Evolutionary conservation across 2,888 invertebrate genomes (phyloP), one percentile per base, ranked within the genome.

Genomic region (Toxonevra muliebris): DNA sequence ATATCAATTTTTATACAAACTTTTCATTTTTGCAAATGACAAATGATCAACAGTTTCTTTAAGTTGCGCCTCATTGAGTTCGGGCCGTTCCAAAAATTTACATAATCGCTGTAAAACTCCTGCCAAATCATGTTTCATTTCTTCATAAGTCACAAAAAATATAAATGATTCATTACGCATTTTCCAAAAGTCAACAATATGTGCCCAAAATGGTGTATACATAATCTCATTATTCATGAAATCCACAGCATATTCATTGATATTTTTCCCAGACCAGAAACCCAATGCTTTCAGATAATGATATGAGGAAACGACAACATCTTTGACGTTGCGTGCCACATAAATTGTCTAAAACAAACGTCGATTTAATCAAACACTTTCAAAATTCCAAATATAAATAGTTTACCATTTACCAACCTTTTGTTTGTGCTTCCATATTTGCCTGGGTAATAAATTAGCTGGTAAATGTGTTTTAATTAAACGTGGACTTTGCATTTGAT

Each of bases 281-380:
- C 90, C 89, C 0, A 90, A 89, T 66, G 87, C 86, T 69, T 90
- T 88, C 0, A 89, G 80, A 69, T 89, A 86, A 81, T 93, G 90
- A 77, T 90, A 94, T 81, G 89, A 93, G 0, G 94, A 94, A 0
- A 94, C 91, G 0, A 89, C 90, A 0, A 92, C 91, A 81, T 95
- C 94, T 80, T 93, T 91, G 0, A 94, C 93, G 82, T 95, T 93
- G 71, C 95, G 87, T 0, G 92, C 92, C 0, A 94, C 90, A 77
- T 94, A 95, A 61, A 95, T 88, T 52, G 93, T 86, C 88, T 91
- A 61, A n/a, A 43, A 10, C 13, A 42, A 42, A 54, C 11, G 45
- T 45, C 1, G 13, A 45, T 45, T 45, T 11, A 13, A 13, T 45
- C 13, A 1, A 45, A 45, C 1, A 12, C 13, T 12, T 45, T 1